Base-by-base conservation (phyloP, 2,797 vertebrate genomes). In the Mormyrus hasselquistii region DNA sequence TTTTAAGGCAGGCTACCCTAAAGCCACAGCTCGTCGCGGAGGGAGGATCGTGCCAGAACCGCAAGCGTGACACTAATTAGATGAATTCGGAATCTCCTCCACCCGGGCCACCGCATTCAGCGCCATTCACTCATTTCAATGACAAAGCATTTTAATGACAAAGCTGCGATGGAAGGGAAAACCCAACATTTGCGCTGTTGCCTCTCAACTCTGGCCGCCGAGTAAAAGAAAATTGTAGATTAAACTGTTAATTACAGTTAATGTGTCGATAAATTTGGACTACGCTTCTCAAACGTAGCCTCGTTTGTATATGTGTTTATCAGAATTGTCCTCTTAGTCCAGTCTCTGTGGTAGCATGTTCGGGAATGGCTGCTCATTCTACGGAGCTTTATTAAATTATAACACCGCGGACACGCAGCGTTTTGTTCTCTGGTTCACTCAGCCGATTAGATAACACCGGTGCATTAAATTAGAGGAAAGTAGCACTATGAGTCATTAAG, bases 331-430 rank as follows among this genome's bases (percentile, higher is more conserved):
- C 9, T 85, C 47, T 16, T 29, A 22, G 44, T 29, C 41, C 19
- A n/a, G n/a, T 44, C 14, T 83, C 41, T 83, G 79, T 49, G 59
- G 10, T 29, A 25, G 59, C 59, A 12, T 34, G 34, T 41, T 19
- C 34, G 73, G 73, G 34, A 41, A 41, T 12, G 2, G 16, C 12
- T 4, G n/a, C 22, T 52, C 79, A 49, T 49, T 47, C 79, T 34
- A 83, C 47, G 84, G 84, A 19, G 10, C 22, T 88, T 73, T 88
- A 82, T 88, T 82, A 52, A n/a, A 76, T 69, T 69, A 65, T 65
- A 65, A 47, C 87, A 55, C 29, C 8, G 57, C 49, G 87, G 87
- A 65, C 65, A 47, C 59, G 29, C 19, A n/a, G 53, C 14, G 38
- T 22, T 87, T 44, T 34, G 29, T 87, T 41, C 59, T 87, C 12